phyloP scores from a whole-genome alignment of 2,113 vertebrate genomes.

The Myrmecophaga tridactyla region DNA sequence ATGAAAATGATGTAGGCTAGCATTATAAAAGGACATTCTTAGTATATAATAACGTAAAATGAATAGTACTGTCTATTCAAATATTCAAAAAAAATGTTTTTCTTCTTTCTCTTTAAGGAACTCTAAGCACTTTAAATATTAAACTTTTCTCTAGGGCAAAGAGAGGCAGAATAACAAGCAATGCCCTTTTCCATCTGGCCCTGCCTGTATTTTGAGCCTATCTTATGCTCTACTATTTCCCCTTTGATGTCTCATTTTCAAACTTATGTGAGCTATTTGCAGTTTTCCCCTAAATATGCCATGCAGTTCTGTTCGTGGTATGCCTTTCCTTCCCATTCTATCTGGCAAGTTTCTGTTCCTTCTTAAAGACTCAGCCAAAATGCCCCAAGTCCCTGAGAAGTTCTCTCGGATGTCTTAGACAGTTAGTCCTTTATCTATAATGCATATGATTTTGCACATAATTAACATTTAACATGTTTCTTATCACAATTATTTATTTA shows the following conservation, averaged over 20 bases:
- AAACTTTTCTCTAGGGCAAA: not conserved
- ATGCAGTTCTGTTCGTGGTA: not conserved
- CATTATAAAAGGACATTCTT: not conserved
- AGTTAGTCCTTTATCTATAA: not conserved
- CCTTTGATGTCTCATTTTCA: not conserved
- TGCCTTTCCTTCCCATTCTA: not conserved
- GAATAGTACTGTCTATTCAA: not conserved
- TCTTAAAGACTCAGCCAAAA: not conserved
- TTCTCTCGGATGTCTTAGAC: not conserved
- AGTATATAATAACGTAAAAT: not conserved
- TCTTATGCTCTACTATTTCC: not conserved
- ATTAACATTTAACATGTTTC: not conserved
- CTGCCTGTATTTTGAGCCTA: not conserved
- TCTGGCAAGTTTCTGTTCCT: not conserved
- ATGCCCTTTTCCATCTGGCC: not conserved
- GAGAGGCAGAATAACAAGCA: not conserved
- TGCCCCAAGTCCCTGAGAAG: not conserved
- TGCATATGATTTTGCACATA: not conserved
- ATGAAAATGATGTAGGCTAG: not conserved
- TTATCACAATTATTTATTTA: not conserved
- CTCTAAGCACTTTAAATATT: slow-evolving; percentile 15
- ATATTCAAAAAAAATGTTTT: not conserved
- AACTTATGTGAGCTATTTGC: not conserved
- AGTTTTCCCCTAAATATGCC: not conserved
- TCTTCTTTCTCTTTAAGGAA: not conserved